These are phyloP conservation scores for Criorhina ranunculi DNA, from an alignment of 2,888 invertebrate species.

Conservation along the genomic window DNA sequence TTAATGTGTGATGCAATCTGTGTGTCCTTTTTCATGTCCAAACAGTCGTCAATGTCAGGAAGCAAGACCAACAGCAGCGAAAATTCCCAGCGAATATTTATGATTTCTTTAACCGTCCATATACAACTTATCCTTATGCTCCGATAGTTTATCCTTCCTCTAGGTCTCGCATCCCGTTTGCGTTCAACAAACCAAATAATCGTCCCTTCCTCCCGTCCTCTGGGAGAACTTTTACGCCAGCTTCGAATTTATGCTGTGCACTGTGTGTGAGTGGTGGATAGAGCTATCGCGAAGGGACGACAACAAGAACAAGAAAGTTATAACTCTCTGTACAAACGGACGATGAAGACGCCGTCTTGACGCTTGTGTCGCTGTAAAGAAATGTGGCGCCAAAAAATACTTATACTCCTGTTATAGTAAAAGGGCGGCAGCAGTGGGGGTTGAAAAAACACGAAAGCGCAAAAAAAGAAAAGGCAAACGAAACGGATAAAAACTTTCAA, in stretches of 20 bases:
- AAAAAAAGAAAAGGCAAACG: conserved; percentile 17
- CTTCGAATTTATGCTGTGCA: conserved; percentile 61
- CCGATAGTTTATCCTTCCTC: conserved; percentile 52
- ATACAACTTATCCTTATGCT: conserved; percentile 48
- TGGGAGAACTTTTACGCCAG: conserved; percentile 65
- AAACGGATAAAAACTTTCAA: conserved; percentile 65
- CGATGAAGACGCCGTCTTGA: conserved; percentile 78
- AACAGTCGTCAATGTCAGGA: conserved; percentile 72
- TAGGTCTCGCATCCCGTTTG: conserved; percentile 43
- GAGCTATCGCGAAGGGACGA: conserved; percentile 18
- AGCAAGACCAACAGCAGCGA: conserved; percentile 53
- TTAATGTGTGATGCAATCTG: conserved; percentile 67
- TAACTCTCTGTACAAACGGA: conserved; percentile 72
- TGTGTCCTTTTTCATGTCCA: conserved; percentile 63
- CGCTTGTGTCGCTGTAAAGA: conserved; percentile 78
- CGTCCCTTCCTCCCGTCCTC: conserved; percentile 58
- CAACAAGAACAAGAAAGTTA: conserved; percentile 65
- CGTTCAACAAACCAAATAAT: conserved; percentile 71
- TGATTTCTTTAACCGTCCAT: conserved; percentile 58
- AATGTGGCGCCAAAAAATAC: conserved; percentile 78
- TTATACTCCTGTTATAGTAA: conserved; percentile 56
- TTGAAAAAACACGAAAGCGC: background rate
- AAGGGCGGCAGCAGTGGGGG: conserved; percentile 6
- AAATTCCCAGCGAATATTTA: conserved; percentile 65
- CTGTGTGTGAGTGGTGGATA: conserved; percentile 17